Base-by-base conservation (phyloP, 2,113 vertebrate genomes). In the Nothoprocta perdicaria region DNA sequence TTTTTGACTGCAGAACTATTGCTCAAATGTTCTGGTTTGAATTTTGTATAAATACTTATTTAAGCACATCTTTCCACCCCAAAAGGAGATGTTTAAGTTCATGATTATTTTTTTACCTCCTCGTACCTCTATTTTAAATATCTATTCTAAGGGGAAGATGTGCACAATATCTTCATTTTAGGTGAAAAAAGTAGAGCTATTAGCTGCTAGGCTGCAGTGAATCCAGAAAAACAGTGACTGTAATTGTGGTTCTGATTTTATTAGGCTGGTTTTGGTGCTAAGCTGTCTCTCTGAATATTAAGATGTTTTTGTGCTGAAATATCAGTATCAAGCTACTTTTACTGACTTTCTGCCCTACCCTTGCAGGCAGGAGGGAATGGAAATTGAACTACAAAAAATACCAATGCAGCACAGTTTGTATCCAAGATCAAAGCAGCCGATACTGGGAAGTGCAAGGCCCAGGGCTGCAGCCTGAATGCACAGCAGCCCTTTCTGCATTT, bases 1-100 rank as follows among this genome's bases (percentile, higher is more conserved):
- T 31, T 40, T 87, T 80, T 72, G 45, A 10, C 84, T 78, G n/a
- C 80, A 81, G 83, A 58, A 22, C 65, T 73, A 14, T 82, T 82
- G 72, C 48, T 22, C 60, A 43, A 78, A 46, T 27, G 31, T 62
- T 68, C 33, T 74, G 83, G 78, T 83, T 83, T 82, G 35, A 63
- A 58, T 79, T 62, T 48, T 29, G 23, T 35, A 19, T 52, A 35
- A 22, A 7, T 52, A 26, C 5, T 82, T 82, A 35, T 58, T 82
- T 65, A 81, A 72, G 65, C 40, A 7, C 43, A 35, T 83, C 73
- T 58, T 79, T 31, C 2, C 33, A n/a, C 26, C 33, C 46, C 16
- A 23, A 41, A 60, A 74, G 15, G 31, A 24, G 1, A 12, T 35
- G 22, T 62, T 46, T 35, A 61, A 55, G 76, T 48, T 40, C 41